Conservation (phyloP, 37 sponge, comb jelly and placozoan genomes). For the Mnemiopsis leidyi region DNA sequence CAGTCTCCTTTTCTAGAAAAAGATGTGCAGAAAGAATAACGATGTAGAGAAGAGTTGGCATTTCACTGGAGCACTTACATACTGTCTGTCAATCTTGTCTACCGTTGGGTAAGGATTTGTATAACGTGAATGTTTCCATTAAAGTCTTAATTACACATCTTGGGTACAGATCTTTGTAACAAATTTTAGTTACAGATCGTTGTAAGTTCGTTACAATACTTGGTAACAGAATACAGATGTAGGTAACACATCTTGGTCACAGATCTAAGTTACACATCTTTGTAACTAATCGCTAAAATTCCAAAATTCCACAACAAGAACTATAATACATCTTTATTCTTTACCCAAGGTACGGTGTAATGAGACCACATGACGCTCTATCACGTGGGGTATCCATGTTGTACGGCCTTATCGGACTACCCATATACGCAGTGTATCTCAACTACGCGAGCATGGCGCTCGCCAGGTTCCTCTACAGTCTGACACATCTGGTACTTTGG, state of each 20-base stretch:
- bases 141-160: too few species aligned
- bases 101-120: slow-evolving; percentile 5
- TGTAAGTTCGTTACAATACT: too few species aligned
- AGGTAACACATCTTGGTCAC: too few species aligned
- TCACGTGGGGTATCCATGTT: neutral
- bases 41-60: neutral
- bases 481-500: neutral
- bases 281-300: too few species aligned
- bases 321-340: too few species aligned
- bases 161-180: too few species aligned
- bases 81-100: slow-evolving; percentile 9
- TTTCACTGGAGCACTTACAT: neutral
- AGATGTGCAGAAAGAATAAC: neutral
- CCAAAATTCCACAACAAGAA: too few species aligned
- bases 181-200: too few species aligned
- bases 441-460: neutral
- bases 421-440: slow-evolving; percentile 32
- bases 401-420: neutral
- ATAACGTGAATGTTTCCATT: too few species aligned
- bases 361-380: neutral
- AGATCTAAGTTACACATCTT: too few species aligned
- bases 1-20: neutral
- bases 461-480: neutral
- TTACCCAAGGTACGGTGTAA: neutral
- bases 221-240: too few species aligned